Evolutionary conservation across 2,113 vertebrate species (phyloP), one percentile per base, ranked within the genome.

Genomic region (Polypterus senegalus): DNA sequence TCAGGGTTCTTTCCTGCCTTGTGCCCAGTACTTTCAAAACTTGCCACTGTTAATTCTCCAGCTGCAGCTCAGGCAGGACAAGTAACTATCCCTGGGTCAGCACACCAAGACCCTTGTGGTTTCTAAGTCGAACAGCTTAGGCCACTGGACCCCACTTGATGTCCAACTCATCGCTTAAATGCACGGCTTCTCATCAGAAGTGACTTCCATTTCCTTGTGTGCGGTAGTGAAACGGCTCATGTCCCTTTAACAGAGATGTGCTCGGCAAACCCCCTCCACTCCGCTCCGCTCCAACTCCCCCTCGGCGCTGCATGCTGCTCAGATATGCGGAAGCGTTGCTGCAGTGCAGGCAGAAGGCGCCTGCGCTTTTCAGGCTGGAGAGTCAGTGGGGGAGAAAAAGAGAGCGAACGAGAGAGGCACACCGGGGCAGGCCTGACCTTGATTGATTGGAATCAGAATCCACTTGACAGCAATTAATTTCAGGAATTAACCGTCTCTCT

Each of bases 381-480:
- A 67, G 72, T 72, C 27, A 27, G 27, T 11, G 53, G 68, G 72
- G 73, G 76, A 27, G 27, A 27, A 27, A 27, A 27, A 27, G 27
- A 27, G 27, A 27, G 27, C 27, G 27, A 27, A 27, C 27, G 27
- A 27, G 27, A 27, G 27, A 27, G 49, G 27, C 27, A 27, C 27
- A 27, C 27, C 27, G 27, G 27, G 27, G 27, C 69, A 66, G 68
- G 66, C 67, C 71, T 81, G 78, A 80, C 77, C 79, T 74, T 78
- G 79, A 83, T 79, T 81, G 83, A 83, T 81, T 77, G 79, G 78
- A 74, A 80, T 81, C 78, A 76, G 73, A 83, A 81, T 83, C 74
- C 74, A 77, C 76, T 79, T 76, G 81, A 80, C 79, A 77, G 80
- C 77, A 83, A 81, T 82, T 83, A 72, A 79, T 83, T 83, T 76